Base-by-base conservation (phyloP, 2,113 vertebrate species). In the Onychostruthus taczanowskii region DNA sequence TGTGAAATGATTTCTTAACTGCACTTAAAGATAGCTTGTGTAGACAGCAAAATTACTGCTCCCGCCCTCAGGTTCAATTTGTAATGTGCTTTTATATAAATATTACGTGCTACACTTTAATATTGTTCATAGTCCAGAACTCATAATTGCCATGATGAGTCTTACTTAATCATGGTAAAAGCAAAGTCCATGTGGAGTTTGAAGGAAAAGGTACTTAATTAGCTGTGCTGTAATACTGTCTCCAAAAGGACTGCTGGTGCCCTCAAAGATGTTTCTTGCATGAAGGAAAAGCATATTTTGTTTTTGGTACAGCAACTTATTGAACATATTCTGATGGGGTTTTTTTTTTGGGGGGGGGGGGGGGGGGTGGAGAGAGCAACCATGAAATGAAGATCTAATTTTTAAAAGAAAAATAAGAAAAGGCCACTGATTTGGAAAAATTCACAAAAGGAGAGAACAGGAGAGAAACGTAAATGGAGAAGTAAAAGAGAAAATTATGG, bases 1-100 rank as follows among this genome's bases (percentile, higher is more conserved):
- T 93, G 49, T 90, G 82, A 95, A 95, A 96, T 91, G 74, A 94
- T 93, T 94, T 94, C 94, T 91, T 88, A 95, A 91, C 92, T 92
- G 87, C 89, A 80, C 58, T 97, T 97, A 87, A 87, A 90, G 64
- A 81, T 90, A 93, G 92, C 93, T 93, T 96, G 91, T 94, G 59
- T 91, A 93, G 95, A 90, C 84, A 93, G 84, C 68, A 91, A 90
- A 96, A 97, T 96, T 94, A 86, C 93, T 41, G 61, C 84, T 90
- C 59, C 89, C 23, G 30, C 93, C 92, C 87, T 95, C 91, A 91
- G 81, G 89, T 95, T 96, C 91, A 95, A 87, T 97, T 95, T 93
- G 83, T 94, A 94, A 90, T 9, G 7, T 84, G 68, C 56, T 90
- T 91, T 90, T 84, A 69, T 92, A 94, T 84, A 96, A 96, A 95